phyloP scores from a whole-genome alignment of 2,113 vertebrate genomes.

The Arizona elegans region DNA sequence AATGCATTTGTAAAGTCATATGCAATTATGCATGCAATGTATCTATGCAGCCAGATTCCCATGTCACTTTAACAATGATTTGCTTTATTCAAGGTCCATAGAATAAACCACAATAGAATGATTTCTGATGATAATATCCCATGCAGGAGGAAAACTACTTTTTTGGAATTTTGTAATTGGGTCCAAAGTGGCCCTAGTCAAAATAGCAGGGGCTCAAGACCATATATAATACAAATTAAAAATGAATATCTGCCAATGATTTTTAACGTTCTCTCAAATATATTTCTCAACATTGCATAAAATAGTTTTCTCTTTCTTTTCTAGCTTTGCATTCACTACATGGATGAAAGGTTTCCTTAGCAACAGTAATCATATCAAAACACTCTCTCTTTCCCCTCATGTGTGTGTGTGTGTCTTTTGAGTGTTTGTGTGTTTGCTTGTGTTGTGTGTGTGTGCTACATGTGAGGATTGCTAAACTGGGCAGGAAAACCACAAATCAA shows the following conservation, averaged over 20 bases:
- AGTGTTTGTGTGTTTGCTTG: too few species aligned
- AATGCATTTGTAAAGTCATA: not conserved
- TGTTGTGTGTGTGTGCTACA: not conserved
- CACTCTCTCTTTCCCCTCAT: not conserved
- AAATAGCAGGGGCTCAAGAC: not conserved
- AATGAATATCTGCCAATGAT: not conserved
- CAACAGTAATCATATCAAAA: conserved; percentile 36
- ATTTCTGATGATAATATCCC: not conserved
- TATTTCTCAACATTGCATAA: not conserved
- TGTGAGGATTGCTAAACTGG: rapidly evolving
- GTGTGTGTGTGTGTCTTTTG: not conserved
- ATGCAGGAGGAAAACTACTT: not conserved
- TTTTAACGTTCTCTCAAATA: not conserved
- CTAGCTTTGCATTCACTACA: not conserved
- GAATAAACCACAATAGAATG: not conserved
- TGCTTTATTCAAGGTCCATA: not conserved
- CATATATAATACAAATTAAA: not conserved
- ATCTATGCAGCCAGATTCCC: not conserved
- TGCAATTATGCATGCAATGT: not conserved
- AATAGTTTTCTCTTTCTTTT: not conserved
- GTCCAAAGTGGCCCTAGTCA: too few species aligned
- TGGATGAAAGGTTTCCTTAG: conserved; percentile 40
- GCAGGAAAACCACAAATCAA: conserved; percentile 27
- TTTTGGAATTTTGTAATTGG: not conserved
- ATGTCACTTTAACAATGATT: not conserved